phyloP scores from a whole-genome alignment of 2,888 invertebrate species.

The Anthophora plumipes region DNA sequence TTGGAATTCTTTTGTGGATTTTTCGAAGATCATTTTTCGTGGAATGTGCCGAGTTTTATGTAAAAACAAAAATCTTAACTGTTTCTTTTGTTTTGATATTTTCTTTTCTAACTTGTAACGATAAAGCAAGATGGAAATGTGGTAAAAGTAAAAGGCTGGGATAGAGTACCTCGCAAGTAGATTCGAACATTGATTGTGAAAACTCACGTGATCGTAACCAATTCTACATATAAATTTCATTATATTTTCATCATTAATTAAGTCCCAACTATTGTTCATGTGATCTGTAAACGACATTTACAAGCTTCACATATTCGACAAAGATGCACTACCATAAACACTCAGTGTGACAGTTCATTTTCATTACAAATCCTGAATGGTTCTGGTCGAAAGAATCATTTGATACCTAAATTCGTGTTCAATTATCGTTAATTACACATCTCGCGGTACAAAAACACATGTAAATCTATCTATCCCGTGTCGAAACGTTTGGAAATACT shows the following conservation, averaged over 20 bases:
- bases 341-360: not conserved
- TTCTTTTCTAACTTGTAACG: too few relatives aligned
- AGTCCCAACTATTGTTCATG: not conserved
- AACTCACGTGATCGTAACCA: too few relatives aligned
- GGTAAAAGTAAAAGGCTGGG: too few relatives aligned
- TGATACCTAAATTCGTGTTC: not conserved
- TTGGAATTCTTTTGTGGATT: constrained; percentile 12
- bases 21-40: too few relatives aligned
- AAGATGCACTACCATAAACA: constrained; percentile 1
- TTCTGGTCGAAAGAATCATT: not conserved
- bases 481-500: not conserved
- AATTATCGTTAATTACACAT: constrained; percentile 17
- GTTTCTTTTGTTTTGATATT: too few relatives aligned
- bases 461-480: too few relatives aligned
- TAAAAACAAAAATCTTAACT: too few relatives aligned
- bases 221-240: not conserved
- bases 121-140: too few relatives aligned
- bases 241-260: not conserved
- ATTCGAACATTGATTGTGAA: too few relatives aligned
- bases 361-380: not conserved
- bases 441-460: not conserved
- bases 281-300: not conserved
- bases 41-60: too few relatives aligned
- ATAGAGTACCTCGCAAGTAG: too few relatives aligned
- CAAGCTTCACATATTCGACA: not conserved